phyloP scores from a whole-genome alignment of 2,797 vertebrate species.

The Odontamblyopus rebecca region DNA sequence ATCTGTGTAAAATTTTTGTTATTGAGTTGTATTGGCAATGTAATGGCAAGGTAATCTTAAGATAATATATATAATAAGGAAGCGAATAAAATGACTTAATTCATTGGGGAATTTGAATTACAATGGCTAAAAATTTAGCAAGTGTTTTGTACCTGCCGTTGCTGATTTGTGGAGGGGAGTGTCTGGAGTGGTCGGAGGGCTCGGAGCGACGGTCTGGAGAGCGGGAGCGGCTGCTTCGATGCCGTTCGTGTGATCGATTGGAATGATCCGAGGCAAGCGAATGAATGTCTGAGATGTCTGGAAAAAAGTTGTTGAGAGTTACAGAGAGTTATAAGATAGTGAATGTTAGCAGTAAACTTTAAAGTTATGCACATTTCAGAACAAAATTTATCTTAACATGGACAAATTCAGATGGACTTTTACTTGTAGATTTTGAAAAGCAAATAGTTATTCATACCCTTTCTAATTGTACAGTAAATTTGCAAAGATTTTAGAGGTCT shows the following conservation, averaged over 20 bases:
- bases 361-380: background rate
- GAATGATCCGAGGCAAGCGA: constrained; percentile 98
- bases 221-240: constrained; percentile 89
- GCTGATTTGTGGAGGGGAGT: constrained; percentile 96
- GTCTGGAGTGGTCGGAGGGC: constrained; percentile 94
- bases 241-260: constrained; percentile 93
- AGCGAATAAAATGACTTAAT: background rate
- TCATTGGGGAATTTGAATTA: background rate
- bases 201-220: constrained; percentile 96
- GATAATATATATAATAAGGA: background rate
- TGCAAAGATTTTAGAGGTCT: background rate
- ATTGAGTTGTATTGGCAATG: too few species aligned
- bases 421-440: background rate
- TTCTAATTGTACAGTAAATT: background rate
- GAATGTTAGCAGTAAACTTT: background rate
- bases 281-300: constrained; percentile 99
- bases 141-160: constrained; percentile 88
- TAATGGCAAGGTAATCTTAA: too few species aligned
- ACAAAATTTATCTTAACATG: background rate
- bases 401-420: background rate
- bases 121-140: background rate
- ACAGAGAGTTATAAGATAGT: constrained; percentile 10
- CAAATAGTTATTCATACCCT: background rate
- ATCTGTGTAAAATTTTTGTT: too few species aligned
- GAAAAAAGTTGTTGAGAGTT: constrained; percentile 11